Conservation (phyloP, 2,888 invertebrate species). For the Epistrophe grossulariae region DNA sequence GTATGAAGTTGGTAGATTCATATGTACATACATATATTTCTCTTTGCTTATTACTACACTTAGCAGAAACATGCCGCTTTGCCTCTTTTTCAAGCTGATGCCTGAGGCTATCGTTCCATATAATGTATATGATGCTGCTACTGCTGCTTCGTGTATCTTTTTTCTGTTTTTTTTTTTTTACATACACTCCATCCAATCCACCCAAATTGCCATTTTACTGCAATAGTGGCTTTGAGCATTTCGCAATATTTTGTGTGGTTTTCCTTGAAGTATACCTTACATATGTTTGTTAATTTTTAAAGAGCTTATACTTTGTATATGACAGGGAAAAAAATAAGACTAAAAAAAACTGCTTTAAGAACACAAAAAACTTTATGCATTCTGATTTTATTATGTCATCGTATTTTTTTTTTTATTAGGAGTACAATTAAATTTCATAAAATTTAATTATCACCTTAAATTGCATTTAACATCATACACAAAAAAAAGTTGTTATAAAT, state of each 20-base stretch:
- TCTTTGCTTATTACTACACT: not conserved
- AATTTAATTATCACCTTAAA: slow-evolving; percentile 19
- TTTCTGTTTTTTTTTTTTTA: too few species aligned
- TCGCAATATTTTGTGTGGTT: slow-evolving; percentile 52
- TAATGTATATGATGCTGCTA: slow-evolving; percentile 34
- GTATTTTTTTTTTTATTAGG: not conserved
- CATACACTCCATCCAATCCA: slow-evolving; percentile 5
- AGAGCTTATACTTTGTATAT: slow-evolving; percentile 45
- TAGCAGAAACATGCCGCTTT: slow-evolving; percentile 15
- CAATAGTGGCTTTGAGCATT: slow-evolving; percentile 20
- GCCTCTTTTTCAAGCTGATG: slow-evolving; percentile 23
- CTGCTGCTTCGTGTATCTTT: slow-evolving; percentile 6
- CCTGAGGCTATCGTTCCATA: slow-evolving; percentile 11
- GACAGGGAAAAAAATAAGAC: not conserved
- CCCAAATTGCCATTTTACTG: slow-evolving; percentile 23
- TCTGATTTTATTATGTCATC: not conserved
- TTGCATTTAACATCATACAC: slow-evolving; percentile 5
- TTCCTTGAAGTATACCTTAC: slow-evolving; percentile 31
- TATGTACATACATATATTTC: not conserved
- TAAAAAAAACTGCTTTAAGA: slow-evolving; percentile 10
- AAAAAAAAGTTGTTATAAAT: slow-evolving; percentile 1
- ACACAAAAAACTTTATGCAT: slow-evolving; percentile 6
- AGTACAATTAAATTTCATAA: not conserved
- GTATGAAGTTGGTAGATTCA: slow-evolving; percentile 22
- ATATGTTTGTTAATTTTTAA: slow-evolving; percentile 52